Evolutionary conservation across 2,113 vertebrate genomes (phyloP), one percentile per base, ranked within the genome.

Genomic region (Caranx ignobilis): DNA sequence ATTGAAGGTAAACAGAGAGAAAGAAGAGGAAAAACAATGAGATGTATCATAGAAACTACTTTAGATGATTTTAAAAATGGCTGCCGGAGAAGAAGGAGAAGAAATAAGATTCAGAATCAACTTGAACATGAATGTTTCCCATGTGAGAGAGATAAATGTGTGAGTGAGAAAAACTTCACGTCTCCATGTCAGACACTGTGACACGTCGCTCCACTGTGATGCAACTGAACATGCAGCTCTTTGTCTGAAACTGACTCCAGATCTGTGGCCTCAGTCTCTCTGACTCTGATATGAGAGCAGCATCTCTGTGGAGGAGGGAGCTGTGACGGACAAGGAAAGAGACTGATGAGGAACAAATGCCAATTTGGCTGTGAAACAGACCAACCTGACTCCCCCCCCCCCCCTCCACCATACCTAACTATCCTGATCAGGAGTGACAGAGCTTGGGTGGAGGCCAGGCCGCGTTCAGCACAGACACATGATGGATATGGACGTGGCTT

Each of bases 321-420:
- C 34, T 57, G 56, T 86, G 65, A 77, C 52, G 67, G 68, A 77
- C 66, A 65, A 76, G 47, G 55, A 82, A 61, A 75, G 75, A 81
- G 70, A 81, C 61, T 77, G 83, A 86, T 77, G 77, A 80, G 75
- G 61, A 86, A 87, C 75, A 87, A 88, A 88, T 87, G 80, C 62
- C 87, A 88, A 85, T 87, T 89, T 89, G 88, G 79, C 84, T 71
- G 65, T 73, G 62, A 85, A 88, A 75, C 85, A 77, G 76, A 85
- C 69, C 65, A 72, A 81, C 77, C 80, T 82, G 71, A 82, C 65
- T 55, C 67, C 11, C 43, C 8, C 57, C 37, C 48, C 18, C 6
- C 57, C 19, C 16, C 78, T 63, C 35, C 15, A 54, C 60, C 13
- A 12, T 31, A 66, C 52, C 77, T 81, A 69, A 84, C 81, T 34